phyloP scores from a whole-genome alignment of 2,888 invertebrate genomes.

The Microplitis deprimator region DNA sequence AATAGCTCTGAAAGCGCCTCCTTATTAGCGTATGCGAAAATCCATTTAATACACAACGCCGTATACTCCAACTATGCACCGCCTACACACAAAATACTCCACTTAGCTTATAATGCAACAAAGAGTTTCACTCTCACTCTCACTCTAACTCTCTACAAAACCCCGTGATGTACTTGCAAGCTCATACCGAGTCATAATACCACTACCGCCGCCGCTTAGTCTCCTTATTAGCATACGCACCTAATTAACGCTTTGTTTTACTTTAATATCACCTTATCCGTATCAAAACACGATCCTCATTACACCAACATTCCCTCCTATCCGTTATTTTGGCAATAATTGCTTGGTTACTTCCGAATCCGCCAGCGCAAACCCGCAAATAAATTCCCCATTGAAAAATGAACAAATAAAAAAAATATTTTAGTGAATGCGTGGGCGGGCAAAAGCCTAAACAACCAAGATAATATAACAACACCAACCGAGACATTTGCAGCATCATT shows the following conservation, averaged over 20 bases:
- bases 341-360: too few species aligned
- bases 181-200: background rate
- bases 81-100: too few species aligned
- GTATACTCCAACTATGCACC: background rate
- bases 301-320: too few species aligned
- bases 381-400: slow-evolving; percentile 15
- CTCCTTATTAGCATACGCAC: slow-evolving; percentile 61
- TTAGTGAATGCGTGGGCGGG: slow-evolving; percentile 67
- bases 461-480: slow-evolving; percentile 69
- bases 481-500: slow-evolving; percentile 72
- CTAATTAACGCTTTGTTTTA: slow-evolving; percentile 17
- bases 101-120: too few species aligned
- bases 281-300: too few species aligned
- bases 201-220: slow-evolving; percentile 12
- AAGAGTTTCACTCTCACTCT: too few species aligned
- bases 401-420: slow-evolving; percentile 45
- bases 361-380: too few species aligned
- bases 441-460: slow-evolving; percentile 66
- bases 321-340: too few species aligned
- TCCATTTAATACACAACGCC: background rate
- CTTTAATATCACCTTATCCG: background rate
- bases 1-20: slow-evolving; percentile 54
- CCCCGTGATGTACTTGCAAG: slow-evolving; percentile 42
- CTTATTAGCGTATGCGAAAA: background rate
- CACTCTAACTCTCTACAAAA: slow-evolving; percentile 22